These are phyloP conservation scores for Genyomyrus donnyi DNA, from an alignment of 2,113 vertebrate species.

Conservation along the genomic window DNA sequence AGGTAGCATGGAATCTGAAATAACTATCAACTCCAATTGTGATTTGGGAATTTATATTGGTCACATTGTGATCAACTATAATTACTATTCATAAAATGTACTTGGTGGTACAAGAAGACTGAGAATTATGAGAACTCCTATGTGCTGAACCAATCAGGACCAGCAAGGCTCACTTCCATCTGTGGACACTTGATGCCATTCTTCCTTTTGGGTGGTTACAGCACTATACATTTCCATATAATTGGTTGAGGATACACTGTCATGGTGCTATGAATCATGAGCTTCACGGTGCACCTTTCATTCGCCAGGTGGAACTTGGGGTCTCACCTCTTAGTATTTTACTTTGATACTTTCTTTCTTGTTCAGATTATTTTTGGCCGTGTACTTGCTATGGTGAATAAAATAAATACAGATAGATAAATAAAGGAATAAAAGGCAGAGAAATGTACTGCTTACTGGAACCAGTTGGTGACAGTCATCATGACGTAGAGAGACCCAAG, in stretches of 20 bases:
- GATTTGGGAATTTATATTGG: not conserved
- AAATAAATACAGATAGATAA: not conserved
- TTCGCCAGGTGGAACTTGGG: not conserved
- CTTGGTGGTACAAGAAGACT: not conserved
- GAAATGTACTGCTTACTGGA: slow-evolving; percentile 75
- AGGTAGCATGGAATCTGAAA: not conserved
- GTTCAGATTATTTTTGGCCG: not conserved
- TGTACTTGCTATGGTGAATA: not conserved
- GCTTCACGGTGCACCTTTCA: not conserved
- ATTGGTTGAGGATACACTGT: not conserved
- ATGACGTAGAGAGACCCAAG: slow-evolving; percentile 93
- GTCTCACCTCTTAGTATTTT: not conserved
- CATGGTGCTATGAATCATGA: not conserved
- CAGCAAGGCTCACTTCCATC: not conserved
- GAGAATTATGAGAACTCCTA: not conserved
- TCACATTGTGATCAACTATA: not conserved
- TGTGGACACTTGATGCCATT: not conserved
- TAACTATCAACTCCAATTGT: not conserved
- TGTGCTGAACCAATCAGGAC: not conserved
- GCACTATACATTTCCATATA: not conserved
- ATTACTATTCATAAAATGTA: not conserved
- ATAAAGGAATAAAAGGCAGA: not conserved
- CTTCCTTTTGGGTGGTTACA: not conserved
- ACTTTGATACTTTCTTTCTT: not conserved
- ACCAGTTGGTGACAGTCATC: slow-evolving; percentile 98